Conservation (phyloP, 1,140 invertebrate genomes). For the Coenobita brevimanus region DNA sequence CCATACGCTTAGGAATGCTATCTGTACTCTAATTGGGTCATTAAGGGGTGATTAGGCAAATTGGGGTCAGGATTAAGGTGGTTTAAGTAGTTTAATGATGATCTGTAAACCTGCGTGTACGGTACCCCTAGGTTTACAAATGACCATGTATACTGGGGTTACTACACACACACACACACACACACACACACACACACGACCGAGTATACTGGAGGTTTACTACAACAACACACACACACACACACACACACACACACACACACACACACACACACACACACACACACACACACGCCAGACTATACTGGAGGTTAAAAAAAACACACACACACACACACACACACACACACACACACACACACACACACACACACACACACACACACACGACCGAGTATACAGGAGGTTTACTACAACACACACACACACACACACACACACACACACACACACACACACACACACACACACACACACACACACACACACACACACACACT, state of each 20-base stretch:
- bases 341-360: slow-evolving; percentile 19
- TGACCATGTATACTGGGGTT: too few relatives aligned
- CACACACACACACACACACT: background rate
- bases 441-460: background rate
- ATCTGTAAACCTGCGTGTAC: too few relatives aligned
- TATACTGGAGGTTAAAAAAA: too few relatives aligned
- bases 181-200: slow-evolving; percentile 14
- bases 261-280: slow-evolving; percentile 4
- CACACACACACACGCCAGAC: background rate
- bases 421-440: background rate
- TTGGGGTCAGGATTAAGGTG: too few relatives aligned
- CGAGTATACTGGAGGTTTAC: background rate
- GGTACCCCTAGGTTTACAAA: too few relatives aligned
- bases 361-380: slow-evolving; percentile 17
- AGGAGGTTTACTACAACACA: background rate
- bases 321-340: slow-evolving; percentile 2
- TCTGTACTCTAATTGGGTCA: too few relatives aligned
- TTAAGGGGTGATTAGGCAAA: too few relatives aligned
- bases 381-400: background rate
- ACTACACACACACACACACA: slow-evolving; percentile 18
- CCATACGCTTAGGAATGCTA: too few relatives aligned
- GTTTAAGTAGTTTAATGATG: too few relatives aligned
- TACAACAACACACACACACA: background rate
- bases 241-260: slow-evolving; percentile 17
- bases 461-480: background rate